These are phyloP conservation scores for Cossypha caffra DNA, from an alignment of 2,797 vertebrate species.

Conservation along the genomic window DNA sequence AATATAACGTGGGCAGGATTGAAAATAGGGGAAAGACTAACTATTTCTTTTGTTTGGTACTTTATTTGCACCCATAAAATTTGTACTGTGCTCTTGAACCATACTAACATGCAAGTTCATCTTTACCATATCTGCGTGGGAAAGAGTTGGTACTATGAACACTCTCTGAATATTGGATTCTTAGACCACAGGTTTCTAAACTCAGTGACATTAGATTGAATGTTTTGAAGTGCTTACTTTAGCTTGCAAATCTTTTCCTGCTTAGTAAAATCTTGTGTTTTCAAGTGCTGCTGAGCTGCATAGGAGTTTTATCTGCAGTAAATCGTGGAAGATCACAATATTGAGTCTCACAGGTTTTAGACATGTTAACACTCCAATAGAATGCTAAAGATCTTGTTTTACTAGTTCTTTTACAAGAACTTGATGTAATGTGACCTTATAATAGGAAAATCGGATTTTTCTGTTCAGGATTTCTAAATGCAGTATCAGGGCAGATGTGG, in stretches of 20 bases:
- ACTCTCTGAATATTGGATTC: background rate
- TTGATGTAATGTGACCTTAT: slow-evolving; percentile 72
- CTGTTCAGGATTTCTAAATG: slow-evolving; percentile 38
- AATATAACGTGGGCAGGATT: background rate
- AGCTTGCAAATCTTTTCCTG: slow-evolving; percentile 49
- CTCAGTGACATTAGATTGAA: slow-evolving; percentile 1
- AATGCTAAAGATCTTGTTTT: slow-evolving; percentile 47
- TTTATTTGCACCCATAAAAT: slow-evolving; percentile 25
- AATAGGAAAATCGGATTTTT: slow-evolving; percentile 69
- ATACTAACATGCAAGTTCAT: background rate
- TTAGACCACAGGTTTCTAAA: slow-evolving; percentile 21
- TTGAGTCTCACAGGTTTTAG: slow-evolving; percentile 63
- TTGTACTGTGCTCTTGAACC: background rate
- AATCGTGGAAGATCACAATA: slow-evolving; percentile 61
- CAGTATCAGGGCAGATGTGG: background rate
- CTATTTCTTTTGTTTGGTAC: background rate
- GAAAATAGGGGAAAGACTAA: background rate
- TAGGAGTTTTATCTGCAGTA: slow-evolving; percentile 28
- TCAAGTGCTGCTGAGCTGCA: slow-evolving; percentile 25
- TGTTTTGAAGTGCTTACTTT: slow-evolving; percentile 39
- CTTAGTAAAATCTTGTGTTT: slow-evolving; percentile 29
- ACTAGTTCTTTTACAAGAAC: slow-evolving; percentile 35
- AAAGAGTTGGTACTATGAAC: background rate
- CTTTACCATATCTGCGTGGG: background rate
- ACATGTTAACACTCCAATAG: slow-evolving; percentile 62